phyloP scores from a whole-genome alignment of 2,888 invertebrate species.

The Rambutsinella grinnellia region DNA sequence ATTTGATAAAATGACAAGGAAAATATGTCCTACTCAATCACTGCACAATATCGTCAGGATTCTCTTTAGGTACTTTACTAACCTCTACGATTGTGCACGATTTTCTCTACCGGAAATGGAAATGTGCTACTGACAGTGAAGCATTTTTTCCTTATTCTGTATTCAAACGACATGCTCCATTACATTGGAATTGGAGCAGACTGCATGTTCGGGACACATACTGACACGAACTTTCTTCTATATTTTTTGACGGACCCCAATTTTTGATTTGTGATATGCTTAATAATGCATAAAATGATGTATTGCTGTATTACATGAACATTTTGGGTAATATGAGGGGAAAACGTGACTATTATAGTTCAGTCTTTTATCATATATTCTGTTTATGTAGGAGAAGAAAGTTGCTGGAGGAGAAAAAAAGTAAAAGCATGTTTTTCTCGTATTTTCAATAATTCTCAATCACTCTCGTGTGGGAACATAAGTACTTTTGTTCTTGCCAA shows the following conservation, averaged over 20 bases:
- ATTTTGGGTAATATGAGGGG: not conserved
- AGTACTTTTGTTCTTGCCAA: not conserved
- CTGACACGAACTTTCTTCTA: too few species aligned
- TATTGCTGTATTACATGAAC: not conserved
- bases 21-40: not conserved
- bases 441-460: slow-evolving; percentile 31
- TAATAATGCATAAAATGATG: slow-evolving; percentile 31
- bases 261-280: slow-evolving; percentile 15
- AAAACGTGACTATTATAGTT: too few species aligned
- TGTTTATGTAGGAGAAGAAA: not conserved
- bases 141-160: not conserved
- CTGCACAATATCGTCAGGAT: not conserved
- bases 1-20: not conserved
- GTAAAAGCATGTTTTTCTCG: slow-evolving; percentile 19
- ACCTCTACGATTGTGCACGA: too few species aligned
- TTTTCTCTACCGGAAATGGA: slow-evolving; percentile 11
- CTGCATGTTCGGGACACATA: not conserved
- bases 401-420: slow-evolving; percentile 32
- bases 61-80: too few species aligned
- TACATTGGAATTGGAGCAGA: not conserved
- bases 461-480: not conserved
- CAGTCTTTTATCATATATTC: too few species aligned
- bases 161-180: slow-evolving; percentile 10
- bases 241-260: not conserved
- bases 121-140: slow-evolving; percentile 34